Evolutionary conservation across 2,797 vertebrate genomes (phyloP).

Genomic region (Danionella dracula): DNA sequence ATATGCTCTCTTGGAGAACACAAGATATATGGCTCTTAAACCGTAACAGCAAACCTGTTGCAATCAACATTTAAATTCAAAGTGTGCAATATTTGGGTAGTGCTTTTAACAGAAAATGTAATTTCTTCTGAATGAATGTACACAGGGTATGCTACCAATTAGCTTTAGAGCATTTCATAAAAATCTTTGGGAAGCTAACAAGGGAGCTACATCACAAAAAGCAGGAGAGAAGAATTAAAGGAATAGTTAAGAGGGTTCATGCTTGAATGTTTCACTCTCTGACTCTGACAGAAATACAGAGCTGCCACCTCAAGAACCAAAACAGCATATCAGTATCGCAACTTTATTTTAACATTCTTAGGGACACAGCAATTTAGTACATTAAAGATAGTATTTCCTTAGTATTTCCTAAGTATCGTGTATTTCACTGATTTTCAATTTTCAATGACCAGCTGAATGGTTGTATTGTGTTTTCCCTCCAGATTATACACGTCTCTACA

Average conservation of each 20-base stretch:
- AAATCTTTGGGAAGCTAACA: conserved; percentile 30
- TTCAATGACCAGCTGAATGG: no score
- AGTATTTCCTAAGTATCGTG: no score
- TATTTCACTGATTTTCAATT: no score
- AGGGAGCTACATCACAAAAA: conserved; percentile 21
- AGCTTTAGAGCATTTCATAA: conserved; percentile 7
- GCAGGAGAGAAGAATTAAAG: not conserved
- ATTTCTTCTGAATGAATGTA: not conserved
- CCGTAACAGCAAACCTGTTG: not conserved
- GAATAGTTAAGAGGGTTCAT: not conserved
- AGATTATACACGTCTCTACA: no score
- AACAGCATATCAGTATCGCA: no score
- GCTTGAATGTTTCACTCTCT: no score
- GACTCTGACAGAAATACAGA: no score
- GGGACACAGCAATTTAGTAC: no score
- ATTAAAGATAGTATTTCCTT: no score
- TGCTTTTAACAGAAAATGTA: not conserved
- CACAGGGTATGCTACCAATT: not conserved
- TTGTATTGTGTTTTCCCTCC: no score
- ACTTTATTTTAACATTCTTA: no score
- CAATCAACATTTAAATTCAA: not conserved
- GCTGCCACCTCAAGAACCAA: no score
- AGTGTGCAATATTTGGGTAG: conserved; percentile 19
- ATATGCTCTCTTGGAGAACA: conserved; percentile 14
- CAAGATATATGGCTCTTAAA: conserved; percentile 24